Conservation (phyloP, 2,113 vertebrate genomes). For the Reinhardtius hippoglossoides region DNA sequence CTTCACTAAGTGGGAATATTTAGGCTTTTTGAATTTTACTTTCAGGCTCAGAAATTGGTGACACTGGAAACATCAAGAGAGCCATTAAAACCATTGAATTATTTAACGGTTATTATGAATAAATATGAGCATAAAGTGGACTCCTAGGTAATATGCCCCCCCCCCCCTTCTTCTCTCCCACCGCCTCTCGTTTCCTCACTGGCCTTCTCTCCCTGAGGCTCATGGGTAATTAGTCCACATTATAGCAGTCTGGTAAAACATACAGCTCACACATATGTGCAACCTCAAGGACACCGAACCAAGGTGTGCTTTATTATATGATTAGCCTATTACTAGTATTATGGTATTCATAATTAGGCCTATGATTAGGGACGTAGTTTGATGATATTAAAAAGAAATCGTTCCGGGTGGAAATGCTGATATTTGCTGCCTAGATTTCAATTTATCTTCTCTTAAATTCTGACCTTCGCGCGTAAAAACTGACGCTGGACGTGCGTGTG, state of each 20-base stretch:
- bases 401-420: neutral
- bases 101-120: conserved; percentile 43
- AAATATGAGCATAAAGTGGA: conserved; percentile 45
- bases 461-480: neutral
- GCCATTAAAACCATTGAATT: conserved; percentile 46
- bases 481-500: neutral
- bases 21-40: conserved; percentile 6
- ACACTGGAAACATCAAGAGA: conserved; percentile 31
- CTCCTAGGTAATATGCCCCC: conserved; percentile 28
- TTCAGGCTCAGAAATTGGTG: conserved; percentile 21
- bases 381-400: no score
- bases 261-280: conserved; percentile 11
- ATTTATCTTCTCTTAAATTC: neutral
- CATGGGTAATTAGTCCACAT: conserved; percentile 47
- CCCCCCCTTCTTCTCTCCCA: neutral
- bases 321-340: no score
- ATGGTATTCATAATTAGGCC: neutral
- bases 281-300: neutral
- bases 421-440: no score
- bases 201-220: conserved; percentile 3
- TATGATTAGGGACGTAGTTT: no score
- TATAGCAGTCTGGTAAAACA: conserved; percentile 39
- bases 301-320: no score
- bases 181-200: neutral
- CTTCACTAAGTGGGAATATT: conserved; percentile 17